These are phyloP conservation scores for Saccopteryx leptura DNA, from an alignment of 2,113 vertebrate species.

Conservation along the genomic window DNA sequence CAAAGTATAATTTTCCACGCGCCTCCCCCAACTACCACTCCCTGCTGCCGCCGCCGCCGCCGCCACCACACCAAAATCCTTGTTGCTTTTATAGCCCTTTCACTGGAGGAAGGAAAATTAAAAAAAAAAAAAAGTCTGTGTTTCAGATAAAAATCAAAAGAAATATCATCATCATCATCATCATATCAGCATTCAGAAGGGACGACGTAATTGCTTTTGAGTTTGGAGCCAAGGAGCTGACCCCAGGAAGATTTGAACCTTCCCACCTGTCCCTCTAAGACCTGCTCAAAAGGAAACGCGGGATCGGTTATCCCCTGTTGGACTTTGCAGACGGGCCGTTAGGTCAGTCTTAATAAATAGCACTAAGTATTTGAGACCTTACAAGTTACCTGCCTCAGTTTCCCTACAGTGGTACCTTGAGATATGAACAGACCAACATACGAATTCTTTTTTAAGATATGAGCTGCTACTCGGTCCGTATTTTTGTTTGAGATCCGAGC, in stretches of 20 bases:
- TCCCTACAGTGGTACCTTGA: background rate
- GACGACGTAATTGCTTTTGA: conserved; percentile 1
- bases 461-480: too few species aligned
- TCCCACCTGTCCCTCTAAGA: background rate
- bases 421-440: too few species aligned
- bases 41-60: background rate
- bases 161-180: conserved; percentile 71
- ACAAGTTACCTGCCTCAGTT: conserved; percentile 26
- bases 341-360: rapidly evolving
- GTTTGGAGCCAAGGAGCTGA: conserved; percentile 38
- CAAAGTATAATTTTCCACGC: conserved; percentile 88
- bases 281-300: background rate
- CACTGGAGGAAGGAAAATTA: conserved; percentile 80
- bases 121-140: conserved; percentile 75
- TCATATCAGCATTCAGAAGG: conserved; percentile 58
- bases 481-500: too few species aligned
- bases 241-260: background rate
- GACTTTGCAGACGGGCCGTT: background rate
- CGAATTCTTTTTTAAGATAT: too few species aligned
- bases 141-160: conserved; percentile 82
- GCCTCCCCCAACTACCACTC: conserved; percentile 73
- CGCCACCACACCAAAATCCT: conserved; percentile 80
- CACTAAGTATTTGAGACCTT: background rate
- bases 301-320: background rate
- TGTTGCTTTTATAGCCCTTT: conserved; percentile 83